phyloP scores from a whole-genome alignment of 2,113 vertebrate genomes.

The Planiliza haematocheilus region DNA sequence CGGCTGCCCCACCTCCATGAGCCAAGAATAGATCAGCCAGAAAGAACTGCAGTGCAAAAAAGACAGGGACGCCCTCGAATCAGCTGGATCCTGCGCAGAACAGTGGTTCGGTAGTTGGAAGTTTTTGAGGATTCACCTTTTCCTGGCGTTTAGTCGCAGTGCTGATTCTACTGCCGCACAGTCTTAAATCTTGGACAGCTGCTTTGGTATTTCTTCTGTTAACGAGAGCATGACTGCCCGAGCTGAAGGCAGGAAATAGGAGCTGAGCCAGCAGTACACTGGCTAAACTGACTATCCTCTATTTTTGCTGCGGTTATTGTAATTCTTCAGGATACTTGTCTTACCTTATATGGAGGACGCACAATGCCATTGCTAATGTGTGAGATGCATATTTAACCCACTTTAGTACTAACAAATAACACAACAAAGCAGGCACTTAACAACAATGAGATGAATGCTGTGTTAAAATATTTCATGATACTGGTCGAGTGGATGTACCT shows the following conservation, averaged over 20 bases:
- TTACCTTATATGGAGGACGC: conserved; percentile 21
- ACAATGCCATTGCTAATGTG: background rate
- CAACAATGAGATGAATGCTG: conserved; percentile 53
- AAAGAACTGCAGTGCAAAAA: conserved; percentile 4
- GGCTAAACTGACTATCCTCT: conserved; percentile 6
- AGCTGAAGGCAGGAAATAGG: conserved; percentile 5
- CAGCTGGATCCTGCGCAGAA: background rate
- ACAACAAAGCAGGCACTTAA: background rate
- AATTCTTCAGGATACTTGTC: conserved; percentile 5
- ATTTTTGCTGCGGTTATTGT: conserved; percentile 20
- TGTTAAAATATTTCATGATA: conserved; percentile 32
- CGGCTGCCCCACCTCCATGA: conserved; percentile 32
- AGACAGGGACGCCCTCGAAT: background rate
- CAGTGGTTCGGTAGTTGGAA: background rate
- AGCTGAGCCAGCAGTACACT: background rate
- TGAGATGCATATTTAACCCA: background rate
- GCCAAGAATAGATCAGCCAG: conserved; percentile 65
- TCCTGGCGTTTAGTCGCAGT: background rate
- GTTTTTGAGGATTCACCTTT: background rate
- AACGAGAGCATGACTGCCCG: conserved; percentile 20
- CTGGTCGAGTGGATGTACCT: conserved; percentile 51
- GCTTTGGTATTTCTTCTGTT: background rate
- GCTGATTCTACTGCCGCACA: background rate
- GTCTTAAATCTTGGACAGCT: background rate
- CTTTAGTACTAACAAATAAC: background rate